Percentiles rank a stretch among this genome's conserved stretches.
Conservation (phyloP, 2,113 vertebrate genomes). For the Eublepharis macularius region DNA sequence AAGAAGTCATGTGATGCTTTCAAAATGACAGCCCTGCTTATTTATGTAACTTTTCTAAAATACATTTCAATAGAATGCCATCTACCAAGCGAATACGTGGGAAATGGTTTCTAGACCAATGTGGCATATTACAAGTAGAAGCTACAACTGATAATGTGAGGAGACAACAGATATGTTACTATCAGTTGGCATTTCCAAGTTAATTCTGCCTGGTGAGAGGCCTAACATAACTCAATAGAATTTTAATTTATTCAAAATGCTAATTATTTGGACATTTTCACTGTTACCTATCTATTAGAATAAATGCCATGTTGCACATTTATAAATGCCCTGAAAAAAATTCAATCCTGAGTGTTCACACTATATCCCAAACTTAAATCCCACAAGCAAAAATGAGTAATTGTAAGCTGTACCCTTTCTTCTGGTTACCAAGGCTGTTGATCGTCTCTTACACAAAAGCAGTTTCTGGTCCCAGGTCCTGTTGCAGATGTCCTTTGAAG, state of each 20-base stretch:
- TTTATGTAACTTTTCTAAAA: conserved; percentile 1
- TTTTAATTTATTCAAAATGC: not conserved
- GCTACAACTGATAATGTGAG: not conserved
- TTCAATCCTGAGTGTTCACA: too few species aligned
- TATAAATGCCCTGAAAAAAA: not conserved
- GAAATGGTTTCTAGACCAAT: conserved; percentile 1
- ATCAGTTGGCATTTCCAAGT: not conserved
- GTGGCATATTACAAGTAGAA: not conserved
- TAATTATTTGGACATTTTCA: not conserved
- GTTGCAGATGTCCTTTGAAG: too few species aligned
- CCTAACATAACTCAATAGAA: not conserved
- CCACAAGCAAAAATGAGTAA: too few species aligned
- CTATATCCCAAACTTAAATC: too few species aligned
- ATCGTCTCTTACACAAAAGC: too few species aligned
- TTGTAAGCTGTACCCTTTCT: too few species aligned
- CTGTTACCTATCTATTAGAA: not conserved
- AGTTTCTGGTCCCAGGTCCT: too few species aligned
- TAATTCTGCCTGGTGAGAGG: not conserved
- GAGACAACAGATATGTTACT: not conserved
- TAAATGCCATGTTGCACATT: not conserved
- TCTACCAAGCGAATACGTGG: not conserved
- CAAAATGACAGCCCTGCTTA: too few species aligned
- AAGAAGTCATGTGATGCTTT: not conserved
- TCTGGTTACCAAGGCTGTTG: too few species aligned
- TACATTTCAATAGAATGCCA: not conserved